Conservation (phyloP, 2,888 invertebrate genomes). For the Lysandra coridon region DNA sequence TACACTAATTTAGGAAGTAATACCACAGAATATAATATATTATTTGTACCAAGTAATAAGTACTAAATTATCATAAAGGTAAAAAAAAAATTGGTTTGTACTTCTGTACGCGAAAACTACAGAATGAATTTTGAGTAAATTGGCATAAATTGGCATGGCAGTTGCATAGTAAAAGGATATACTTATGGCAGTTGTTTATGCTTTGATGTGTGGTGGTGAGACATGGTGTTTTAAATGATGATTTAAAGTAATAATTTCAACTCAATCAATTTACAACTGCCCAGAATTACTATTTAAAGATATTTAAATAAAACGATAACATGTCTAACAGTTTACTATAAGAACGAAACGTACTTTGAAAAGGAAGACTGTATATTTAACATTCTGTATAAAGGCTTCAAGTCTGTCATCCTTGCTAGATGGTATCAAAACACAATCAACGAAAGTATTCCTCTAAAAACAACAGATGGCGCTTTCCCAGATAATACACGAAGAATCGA, state of each 20-base stretch:
- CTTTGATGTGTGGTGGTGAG: no score
- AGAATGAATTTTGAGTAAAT: no score
- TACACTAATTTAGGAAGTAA: no score
- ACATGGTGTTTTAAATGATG: no score
- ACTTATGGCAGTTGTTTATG: no score
- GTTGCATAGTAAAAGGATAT: no score
- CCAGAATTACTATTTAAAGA: background rate
- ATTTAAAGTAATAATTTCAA: background rate
- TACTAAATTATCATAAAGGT: no score
- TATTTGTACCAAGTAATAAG: no score
- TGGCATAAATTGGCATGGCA: no score
- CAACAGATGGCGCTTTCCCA: constrained; percentile 50
- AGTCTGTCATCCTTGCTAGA: constrained; percentile 47
- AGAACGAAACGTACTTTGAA: background rate
- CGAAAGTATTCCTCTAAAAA: constrained; percentile 49
- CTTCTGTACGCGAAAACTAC: no score
- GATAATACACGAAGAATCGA: constrained; percentile 50
- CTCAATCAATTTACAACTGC: background rate
- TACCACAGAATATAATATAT: no score
- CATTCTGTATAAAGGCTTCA: background rate
- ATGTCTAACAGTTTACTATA: background rate
- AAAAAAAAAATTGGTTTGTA: no score
- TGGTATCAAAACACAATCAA: constrained; percentile 61
- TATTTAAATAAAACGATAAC: background rate
- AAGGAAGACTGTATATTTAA: background rate